These are phyloP conservation scores for Xiphophorus couchianus DNA, from an alignment of 2,113 vertebrate species.

Conservation along the genomic window DNA sequence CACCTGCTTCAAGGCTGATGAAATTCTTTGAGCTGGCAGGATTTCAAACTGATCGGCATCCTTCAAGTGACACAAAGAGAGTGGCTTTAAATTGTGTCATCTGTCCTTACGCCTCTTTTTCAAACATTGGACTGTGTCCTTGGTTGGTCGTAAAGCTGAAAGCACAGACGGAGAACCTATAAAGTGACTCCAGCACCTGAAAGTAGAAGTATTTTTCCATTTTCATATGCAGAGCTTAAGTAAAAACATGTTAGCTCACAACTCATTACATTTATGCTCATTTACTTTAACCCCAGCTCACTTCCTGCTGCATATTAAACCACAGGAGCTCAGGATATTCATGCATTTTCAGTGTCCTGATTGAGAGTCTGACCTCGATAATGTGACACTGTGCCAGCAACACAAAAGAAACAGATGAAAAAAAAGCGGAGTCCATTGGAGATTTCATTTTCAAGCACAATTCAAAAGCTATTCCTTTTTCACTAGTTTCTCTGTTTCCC, in stretches of 20 bases:
- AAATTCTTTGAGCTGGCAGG: neutral
- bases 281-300: slow-evolving; percentile 18
- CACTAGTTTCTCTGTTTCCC: slow-evolving; percentile 3
- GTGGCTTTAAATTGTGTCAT: slow-evolving; percentile 29
- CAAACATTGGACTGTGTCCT: slow-evolving; percentile 9
- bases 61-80: slow-evolving; percentile 20
- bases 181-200: neutral
- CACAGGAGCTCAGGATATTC: slow-evolving; percentile 14
- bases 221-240: neutral
- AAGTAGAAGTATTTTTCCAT: neutral
- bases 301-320: neutral
- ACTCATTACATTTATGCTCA: neutral
- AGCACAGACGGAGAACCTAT: neutral
- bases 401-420: slow-evolving; percentile 14
- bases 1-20: neutral
- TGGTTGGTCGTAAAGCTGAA: slow-evolving; percentile 10
- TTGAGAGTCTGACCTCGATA: slow-evolving; percentile 16
- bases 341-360: slow-evolving; percentile 3
- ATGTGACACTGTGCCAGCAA: slow-evolving; percentile 15
- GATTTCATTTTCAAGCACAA: slow-evolving; percentile 21
- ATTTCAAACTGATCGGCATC: slow-evolving; percentile 10
- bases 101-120: neutral
- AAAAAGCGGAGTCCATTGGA: slow-evolving; percentile 13
- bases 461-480: neutral
- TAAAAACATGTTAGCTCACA: neutral